Percentiles rank a stretch among this genome's conserved stretches.
Conservation (phyloP, 2,797 vertebrate species). For the Ciconia nigra region DNA sequence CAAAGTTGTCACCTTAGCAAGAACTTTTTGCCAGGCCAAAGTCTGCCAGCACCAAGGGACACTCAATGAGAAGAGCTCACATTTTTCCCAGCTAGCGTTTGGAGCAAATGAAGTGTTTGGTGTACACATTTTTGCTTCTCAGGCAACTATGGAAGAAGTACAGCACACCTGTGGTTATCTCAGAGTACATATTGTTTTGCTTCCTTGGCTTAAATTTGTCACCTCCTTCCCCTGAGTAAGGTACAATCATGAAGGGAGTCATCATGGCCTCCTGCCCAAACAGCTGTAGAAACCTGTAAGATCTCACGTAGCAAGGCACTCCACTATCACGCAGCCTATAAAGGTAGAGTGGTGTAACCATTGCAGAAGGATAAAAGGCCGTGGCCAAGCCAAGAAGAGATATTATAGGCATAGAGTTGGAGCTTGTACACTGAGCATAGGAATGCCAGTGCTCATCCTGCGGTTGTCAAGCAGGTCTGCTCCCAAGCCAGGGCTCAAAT, state of each 20-base stretch:
- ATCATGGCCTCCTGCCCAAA: background rate
- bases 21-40: background rate
- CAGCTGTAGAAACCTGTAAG: background rate
- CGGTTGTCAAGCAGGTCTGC: background rate
- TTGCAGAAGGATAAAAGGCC: background rate
- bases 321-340: rapidly evolving
- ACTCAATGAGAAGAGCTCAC: background rate
- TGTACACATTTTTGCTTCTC: background rate
- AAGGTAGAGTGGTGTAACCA: rapidly evolving
- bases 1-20: background rate
- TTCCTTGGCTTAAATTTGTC: background rate
- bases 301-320: background rate
- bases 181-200: background rate
- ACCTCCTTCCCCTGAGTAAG: background rate
- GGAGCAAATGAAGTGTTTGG: background rate
- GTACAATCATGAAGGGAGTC: background rate
- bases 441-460: background rate
- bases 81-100: background rate
- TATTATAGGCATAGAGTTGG: rapidly evolving
- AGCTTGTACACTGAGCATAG: background rate
- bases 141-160: background rate
- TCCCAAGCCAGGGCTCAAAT: background rate
- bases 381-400: background rate
- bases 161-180: background rate
- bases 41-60: background rate